phyloP scores from a whole-genome alignment of 2,888 invertebrate species.

The Branchinecta sandiegonensis region DNA sequence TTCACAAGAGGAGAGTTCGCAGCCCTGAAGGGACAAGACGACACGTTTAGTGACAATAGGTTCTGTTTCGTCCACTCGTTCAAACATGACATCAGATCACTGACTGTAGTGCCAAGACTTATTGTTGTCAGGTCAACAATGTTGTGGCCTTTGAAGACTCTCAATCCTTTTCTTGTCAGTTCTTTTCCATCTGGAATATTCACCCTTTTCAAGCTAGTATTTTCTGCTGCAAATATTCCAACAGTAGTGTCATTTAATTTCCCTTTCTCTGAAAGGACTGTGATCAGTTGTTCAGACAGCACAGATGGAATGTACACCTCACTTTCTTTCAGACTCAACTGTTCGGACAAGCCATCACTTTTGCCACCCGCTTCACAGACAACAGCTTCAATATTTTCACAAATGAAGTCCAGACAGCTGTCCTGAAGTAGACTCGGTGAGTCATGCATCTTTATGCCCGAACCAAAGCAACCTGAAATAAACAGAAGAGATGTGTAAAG shows the following conservation, averaged over 20 bases:
- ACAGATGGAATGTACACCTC: slow-evolving; percentile 44
- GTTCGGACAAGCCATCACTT: slow-evolving; percentile 3
- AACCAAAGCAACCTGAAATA: not conserved
- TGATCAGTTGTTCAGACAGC: slow-evolving; percentile 44
- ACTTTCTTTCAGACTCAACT: slow-evolving; percentile 37
- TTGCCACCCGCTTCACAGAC: slow-evolving; percentile 32
- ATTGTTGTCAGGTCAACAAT: slow-evolving; percentile 46
- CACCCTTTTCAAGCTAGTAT: slow-evolving; percentile 45
- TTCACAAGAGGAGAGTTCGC: slow-evolving; percentile 34
- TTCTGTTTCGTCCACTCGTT: slow-evolving; percentile 50
- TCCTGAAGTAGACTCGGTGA: slow-evolving; percentile 47
- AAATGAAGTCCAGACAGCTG: slow-evolving; percentile 48
- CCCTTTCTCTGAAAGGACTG: slow-evolving; percentile 42
- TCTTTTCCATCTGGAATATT: slow-evolving; percentile 44
- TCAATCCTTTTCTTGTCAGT: slow-evolving; percentile 44
- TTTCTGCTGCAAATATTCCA: slow-evolving; percentile 42
- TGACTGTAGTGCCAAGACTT: slow-evolving; percentile 43
- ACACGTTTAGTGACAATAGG: slow-evolving; percentile 45
- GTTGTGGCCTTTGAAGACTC: slow-evolving; percentile 46
- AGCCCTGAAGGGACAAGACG: slow-evolving; percentile 46
- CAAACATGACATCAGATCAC: slow-evolving; percentile 48
- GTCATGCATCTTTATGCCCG: slow-evolving; percentile 41
- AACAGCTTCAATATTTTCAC: slow-evolving; percentile 44
- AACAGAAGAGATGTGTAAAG: too few species aligned
- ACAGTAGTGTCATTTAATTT: slow-evolving; percentile 46